phyloP scores from a whole-genome alignment of 2,888 invertebrate species.

The Pseudoips prasinana region DNA sequence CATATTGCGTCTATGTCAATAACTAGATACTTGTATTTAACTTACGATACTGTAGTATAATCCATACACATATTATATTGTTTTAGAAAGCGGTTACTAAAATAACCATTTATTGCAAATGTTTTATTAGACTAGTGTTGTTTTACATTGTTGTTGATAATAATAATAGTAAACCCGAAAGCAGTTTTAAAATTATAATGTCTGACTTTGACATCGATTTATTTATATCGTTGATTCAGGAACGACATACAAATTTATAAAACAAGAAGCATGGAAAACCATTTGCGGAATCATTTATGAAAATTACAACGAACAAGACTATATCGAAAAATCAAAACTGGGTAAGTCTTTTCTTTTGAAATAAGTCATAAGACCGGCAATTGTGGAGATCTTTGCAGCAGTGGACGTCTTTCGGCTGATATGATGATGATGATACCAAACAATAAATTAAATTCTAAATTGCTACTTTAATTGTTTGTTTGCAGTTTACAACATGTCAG shows the following conservation, averaged over 20 bases:
- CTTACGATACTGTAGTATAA: no score
- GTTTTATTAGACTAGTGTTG: no score
- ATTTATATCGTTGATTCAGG: constrained; percentile 17
- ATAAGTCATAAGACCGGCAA: background rate
- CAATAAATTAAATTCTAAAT: background rate
- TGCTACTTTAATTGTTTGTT: background rate
- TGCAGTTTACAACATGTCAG: background rate
- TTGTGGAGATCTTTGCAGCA: no score
- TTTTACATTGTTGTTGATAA: no score
- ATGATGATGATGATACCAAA: background rate
- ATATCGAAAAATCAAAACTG: constrained; percentile 16
- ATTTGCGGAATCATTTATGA: constrained; percentile 10
- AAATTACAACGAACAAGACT: constrained; percentile 11
- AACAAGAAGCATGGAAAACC: constrained; percentile 18
- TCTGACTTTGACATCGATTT: constrained; percentile 14
- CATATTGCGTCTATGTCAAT: no score
- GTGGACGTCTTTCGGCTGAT: no score
- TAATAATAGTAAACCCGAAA: no score
- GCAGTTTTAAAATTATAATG: constrained; percentile 8
- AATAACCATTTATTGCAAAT: no score
- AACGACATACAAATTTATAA: constrained; percentile 14
- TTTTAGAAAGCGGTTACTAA: no score
- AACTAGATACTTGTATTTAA: no score
- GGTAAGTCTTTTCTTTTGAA: constrained; percentile 6
- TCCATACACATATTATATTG: no score